phyloP scores from a whole-genome alignment of 2,113 vertebrate genomes.

The Pygoscelis adeliae region DNA sequence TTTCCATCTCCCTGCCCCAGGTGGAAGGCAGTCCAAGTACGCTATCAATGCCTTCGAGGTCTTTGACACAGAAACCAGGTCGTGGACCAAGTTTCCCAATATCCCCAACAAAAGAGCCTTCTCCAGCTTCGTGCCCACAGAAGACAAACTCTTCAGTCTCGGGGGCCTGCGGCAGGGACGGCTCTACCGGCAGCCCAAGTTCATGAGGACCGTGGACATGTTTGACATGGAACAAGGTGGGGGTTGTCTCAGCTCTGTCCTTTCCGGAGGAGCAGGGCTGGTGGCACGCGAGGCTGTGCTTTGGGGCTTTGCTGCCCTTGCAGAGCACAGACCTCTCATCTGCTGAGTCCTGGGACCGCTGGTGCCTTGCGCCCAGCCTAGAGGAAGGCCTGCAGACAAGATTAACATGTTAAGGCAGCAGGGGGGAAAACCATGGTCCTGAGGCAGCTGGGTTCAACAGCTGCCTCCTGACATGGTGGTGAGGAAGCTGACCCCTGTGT shows the following conservation, averaged over 20 bases:
- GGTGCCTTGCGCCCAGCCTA: neutral
- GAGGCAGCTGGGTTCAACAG: neutral
- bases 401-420: neutral
- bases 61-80: constrained; percentile 88
- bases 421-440: fast-evolving
- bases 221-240: constrained; percentile 92
- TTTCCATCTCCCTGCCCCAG: constrained; percentile 58
- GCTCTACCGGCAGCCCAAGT: constrained; percentile 93
- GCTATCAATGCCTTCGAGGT: constrained; percentile 90
- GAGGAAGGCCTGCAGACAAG: neutral
- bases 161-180: constrained; percentile 92
- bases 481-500: neutral
- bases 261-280: neutral
- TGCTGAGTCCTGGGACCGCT: neutral
- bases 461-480: neutral
- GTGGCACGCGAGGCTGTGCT: neutral
- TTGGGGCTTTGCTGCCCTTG: neutral
- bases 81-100: constrained; percentile 88
- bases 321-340: neutral
- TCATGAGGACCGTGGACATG: constrained; percentile 92
- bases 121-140: constrained; percentile 86
- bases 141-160: constrained; percentile 86
- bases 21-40: constrained; percentile 93
- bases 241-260: neutral
- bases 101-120: constrained; percentile 94